Evolutionary conservation across 1,140 invertebrate species (phyloP), one percentile per base, ranked within the genome.

Genomic region (Drosophila asahinai): DNA sequence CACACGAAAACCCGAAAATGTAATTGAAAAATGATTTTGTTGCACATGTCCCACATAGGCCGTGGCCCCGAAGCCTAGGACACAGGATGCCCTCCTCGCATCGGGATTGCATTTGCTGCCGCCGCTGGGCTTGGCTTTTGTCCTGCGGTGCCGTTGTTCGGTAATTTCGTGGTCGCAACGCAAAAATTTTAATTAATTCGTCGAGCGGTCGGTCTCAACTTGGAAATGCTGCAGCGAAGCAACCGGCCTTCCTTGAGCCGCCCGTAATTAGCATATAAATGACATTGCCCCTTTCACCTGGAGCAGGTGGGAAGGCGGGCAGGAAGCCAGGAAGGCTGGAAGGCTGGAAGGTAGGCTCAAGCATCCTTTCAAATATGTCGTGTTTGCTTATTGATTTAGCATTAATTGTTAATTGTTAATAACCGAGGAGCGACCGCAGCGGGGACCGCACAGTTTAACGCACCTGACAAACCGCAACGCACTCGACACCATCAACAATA

Each of bases 11-110:
- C 84, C 83, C 80, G 77, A 86, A 86, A 89, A 86, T 89, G 83
- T 86, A 86, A 86, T 86, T 86, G 83, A 86, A 86, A 86, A 86
- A 86, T 86, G 83, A 86, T 86, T 86, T 87, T 86, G 84, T 87
- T 86, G 67, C 84, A 87, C 77, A 65, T 86, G 83, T 82, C 80
- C 49, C 55, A 49, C 38, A 51, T 57, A 49, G 62, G 62, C 19
- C 19, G 19, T 22, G 19, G 19, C 1, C 19, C 19, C 19, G 19
- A 22, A 22, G 19, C 45, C 25, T 22, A 54, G 63, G 36, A 60
- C 25, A 48, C 62, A 60, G 66, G 27, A 52, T 40, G 54, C 15
- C 14, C 19, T 17, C 5, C 64, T 45, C 63, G 47, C 33, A 66
- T 22, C 40, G 45, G 67, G 66, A 59, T 72, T 72, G 67, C 70